phyloP scores from a whole-genome alignment of 2,113 vertebrate species.

The Salvator merianae region DNA sequence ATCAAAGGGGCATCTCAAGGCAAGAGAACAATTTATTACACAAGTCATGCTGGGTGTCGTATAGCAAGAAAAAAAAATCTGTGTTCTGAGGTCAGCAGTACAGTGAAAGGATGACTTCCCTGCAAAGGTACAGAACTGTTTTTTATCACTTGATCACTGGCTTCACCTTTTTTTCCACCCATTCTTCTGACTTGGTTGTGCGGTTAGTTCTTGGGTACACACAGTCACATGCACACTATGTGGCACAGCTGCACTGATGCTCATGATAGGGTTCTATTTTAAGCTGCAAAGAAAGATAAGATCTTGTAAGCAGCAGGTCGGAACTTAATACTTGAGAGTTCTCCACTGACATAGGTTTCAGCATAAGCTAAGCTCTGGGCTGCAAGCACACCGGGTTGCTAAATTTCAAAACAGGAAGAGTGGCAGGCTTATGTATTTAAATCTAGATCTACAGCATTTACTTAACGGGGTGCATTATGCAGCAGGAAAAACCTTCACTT shows the following conservation, averaged over 20 bases:
- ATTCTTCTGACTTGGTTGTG: not conserved
- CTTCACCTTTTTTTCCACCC: not conserved
- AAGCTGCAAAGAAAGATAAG: not conserved
- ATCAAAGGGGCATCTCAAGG: not conserved
- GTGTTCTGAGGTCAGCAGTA: not conserved
- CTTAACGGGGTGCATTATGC: not conserved
- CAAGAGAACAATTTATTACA: not conserved
- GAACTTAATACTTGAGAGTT: not conserved
- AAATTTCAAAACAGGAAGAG: not conserved
- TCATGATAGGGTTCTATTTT: not conserved
- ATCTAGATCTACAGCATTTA: not conserved
- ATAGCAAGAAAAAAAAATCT: not conserved
- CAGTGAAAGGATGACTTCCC: not conserved
- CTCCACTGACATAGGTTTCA: not conserved
- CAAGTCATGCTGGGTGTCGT: not conserved
- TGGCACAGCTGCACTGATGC: not conserved
- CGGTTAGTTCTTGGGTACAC: not conserved
- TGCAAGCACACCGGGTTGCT: not conserved
- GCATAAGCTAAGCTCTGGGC: not conserved
- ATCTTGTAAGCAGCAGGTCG: not conserved
- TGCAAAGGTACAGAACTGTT: not conserved
- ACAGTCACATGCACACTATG: not conserved
- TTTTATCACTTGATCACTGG: not conserved
- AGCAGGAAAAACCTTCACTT: not conserved
- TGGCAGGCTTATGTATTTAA: not conserved